A percentile compares a stretch with the other conserved stretches of the same genome.
Evolutionary conservation across 1,140 invertebrate species (phyloP).

Genomic region (Arctopsyche grandis): DNA sequence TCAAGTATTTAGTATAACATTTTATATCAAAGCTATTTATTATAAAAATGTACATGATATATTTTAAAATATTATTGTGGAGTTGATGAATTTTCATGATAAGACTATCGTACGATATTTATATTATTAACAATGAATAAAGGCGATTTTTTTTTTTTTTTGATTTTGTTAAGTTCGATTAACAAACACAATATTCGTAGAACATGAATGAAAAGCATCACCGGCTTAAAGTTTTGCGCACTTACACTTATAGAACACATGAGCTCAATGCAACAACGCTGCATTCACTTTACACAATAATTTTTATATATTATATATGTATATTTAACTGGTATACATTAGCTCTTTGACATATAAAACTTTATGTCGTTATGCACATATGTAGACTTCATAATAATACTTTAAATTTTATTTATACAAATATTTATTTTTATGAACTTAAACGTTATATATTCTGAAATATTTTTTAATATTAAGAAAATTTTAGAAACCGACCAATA

Average conservation of each 20-base stretch:
- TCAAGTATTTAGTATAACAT: background rate
- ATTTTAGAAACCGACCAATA: constrained; percentile 48
- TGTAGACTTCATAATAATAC: constrained; percentile 41
- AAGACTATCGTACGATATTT: background rate
- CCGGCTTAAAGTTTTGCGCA: constrained; percentile 12
- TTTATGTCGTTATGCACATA: constrained; percentile 37
- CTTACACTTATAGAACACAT: constrained; percentile 45
- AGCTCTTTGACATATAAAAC: constrained; percentile 36
- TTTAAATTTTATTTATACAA: constrained; percentile 38
- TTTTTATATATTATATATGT: constrained; percentile 17
- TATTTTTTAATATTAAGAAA: constrained; percentile 52
- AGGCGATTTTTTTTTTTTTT: constrained; percentile 29
- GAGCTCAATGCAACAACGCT: constrained; percentile 41
- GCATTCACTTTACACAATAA: constrained; percentile 35
- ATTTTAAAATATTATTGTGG: constrained; percentile 19
- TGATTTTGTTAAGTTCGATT: background rate
- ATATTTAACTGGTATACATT: constrained; percentile 51
- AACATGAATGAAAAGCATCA: constrained; percentile 23
- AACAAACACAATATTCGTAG: background rate
- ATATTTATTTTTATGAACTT: constrained; percentile 50
- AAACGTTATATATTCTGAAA: constrained; percentile 40
- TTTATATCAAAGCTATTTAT: constrained; percentile 39
- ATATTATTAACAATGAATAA: constrained; percentile 28
- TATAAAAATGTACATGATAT: constrained; percentile 40
- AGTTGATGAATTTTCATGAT: constrained; percentile 5